Evolutionary conservation across 1,140 invertebrate genomes (phyloP).

Genomic region (Vanessa tameamea): DNA sequence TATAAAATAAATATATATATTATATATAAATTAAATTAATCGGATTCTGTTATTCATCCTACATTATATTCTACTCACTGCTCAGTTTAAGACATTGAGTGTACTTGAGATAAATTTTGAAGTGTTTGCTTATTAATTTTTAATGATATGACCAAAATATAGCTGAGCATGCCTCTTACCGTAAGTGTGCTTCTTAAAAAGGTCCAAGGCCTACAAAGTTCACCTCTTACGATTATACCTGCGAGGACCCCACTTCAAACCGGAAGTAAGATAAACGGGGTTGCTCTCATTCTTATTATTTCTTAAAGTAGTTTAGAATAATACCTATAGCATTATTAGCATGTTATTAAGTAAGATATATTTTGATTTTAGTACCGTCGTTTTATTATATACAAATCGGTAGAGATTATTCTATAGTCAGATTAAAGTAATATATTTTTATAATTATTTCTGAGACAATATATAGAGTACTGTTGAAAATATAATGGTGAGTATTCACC

Average conservation of each 20-base stretch:
- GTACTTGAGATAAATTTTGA: constrained; percentile 20
- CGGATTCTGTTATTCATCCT: not conserved
- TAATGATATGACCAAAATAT: constrained; percentile 46
- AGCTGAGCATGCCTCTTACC: constrained; percentile 39
- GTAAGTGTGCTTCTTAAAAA: constrained; percentile 44
- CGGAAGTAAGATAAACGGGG: constrained; percentile 39
- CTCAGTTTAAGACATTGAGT: constrained; percentile 1
- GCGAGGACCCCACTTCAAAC: constrained; percentile 43
- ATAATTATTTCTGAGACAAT: too few relatives aligned
- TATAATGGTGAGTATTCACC: not conserved
- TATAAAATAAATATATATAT: not conserved
- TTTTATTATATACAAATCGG: not conserved
- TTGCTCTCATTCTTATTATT: constrained; percentile 34
- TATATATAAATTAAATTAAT: not conserved
- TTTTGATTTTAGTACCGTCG: not conserved
- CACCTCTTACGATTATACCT: constrained; percentile 45
- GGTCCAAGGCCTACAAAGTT: constrained; percentile 46
- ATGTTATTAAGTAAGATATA: not conserved
- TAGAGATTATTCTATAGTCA: too few relatives aligned
- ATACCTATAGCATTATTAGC: constrained; percentile 1
- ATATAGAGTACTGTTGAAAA: not conserved
- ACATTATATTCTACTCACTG: not conserved
- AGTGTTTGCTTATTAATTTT: constrained; percentile 42
- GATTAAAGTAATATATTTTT: too few relatives aligned
- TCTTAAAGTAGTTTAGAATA: constrained; percentile 31